Evolutionary conservation across 2,888 invertebrate genomes (phyloP).

Genomic region (Dryocosmus kuriphilus): DNA sequence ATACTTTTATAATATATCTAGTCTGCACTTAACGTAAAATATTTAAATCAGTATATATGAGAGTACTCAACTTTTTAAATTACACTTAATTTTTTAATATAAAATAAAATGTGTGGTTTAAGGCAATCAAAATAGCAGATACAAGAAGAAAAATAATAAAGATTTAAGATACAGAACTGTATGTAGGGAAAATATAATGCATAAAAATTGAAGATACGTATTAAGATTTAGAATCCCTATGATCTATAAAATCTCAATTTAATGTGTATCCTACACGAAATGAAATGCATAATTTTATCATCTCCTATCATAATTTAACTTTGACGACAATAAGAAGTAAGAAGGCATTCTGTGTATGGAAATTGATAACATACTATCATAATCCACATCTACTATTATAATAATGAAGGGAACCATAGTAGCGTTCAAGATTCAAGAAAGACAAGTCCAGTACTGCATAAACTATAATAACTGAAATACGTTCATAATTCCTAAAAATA

Average conservation of each 20-base stretch:
- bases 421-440: neutral
- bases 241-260: neutral
- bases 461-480: neutral
- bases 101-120: too few relatives aligned
- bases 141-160: too few relatives aligned
- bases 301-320: constrained; percentile 30
- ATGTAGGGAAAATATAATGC: too few relatives aligned
- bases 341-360: constrained; percentile 7
- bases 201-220: neutral
- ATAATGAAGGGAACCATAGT: neutral
- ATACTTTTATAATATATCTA: too few relatives aligned
- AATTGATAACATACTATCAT: constrained; percentile 4
- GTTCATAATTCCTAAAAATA: neutral
- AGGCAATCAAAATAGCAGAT: too few relatives aligned
- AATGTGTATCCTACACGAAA: neutral
- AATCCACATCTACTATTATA: constrained; percentile 13
- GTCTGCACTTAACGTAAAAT: too few relatives aligned
- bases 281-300: constrained; percentile 16
- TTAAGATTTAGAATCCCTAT: neutral
- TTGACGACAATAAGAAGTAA: constrained; percentile 17
- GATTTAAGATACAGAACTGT: too few relatives aligned
- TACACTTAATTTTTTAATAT: too few relatives aligned
- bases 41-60: too few relatives aligned
- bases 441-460: neutral
- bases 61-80: too few relatives aligned